These are phyloP conservation scores for Astreopora myriophthalma DNA, from an alignment of 64 coral and sea anemone genomes.

Conservation along the genomic window DNA sequence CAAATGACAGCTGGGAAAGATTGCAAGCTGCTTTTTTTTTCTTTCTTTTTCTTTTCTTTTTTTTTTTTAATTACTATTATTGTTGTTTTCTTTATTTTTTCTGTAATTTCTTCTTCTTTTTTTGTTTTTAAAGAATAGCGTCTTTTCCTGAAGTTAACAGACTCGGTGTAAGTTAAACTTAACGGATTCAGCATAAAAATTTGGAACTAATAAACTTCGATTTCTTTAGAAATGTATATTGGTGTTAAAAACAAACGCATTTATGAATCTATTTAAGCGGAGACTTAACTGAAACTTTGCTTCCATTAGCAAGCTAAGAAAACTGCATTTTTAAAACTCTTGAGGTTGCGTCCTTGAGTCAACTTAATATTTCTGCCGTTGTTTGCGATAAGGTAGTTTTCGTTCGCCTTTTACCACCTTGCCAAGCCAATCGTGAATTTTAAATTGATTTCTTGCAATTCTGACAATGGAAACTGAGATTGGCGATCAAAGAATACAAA, in stretches of 20 bases:
- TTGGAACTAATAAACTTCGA: neutral
- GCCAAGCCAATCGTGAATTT: constrained; percentile 27
- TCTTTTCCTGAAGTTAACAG: no score
- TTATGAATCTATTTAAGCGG: neutral
- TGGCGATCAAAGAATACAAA: neutral
- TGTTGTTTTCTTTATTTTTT: neutral
- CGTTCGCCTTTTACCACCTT: neutral
- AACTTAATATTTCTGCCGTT: neutral
- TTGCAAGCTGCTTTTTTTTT: neutral
- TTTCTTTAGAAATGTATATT: neutral
- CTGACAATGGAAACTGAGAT: neutral
- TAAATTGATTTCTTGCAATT: constrained; percentile 21
- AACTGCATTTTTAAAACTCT: no score
- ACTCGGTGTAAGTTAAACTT: neutral
- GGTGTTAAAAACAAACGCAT: neutral
- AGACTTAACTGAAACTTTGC: neutral
- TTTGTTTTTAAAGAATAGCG: neutral
- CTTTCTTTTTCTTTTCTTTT: neutral
- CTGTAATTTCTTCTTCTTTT: neutral
- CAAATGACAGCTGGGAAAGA: neutral
- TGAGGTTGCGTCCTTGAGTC: no score
- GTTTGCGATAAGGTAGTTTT: no score
- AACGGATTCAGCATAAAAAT: neutral
- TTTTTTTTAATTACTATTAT: neutral
- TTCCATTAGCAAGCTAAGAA: neutral